Evolutionary conservation across 2,797 vertebrate species (phyloP).

Genomic region (Melanogrammus aeglefinus): DNA sequence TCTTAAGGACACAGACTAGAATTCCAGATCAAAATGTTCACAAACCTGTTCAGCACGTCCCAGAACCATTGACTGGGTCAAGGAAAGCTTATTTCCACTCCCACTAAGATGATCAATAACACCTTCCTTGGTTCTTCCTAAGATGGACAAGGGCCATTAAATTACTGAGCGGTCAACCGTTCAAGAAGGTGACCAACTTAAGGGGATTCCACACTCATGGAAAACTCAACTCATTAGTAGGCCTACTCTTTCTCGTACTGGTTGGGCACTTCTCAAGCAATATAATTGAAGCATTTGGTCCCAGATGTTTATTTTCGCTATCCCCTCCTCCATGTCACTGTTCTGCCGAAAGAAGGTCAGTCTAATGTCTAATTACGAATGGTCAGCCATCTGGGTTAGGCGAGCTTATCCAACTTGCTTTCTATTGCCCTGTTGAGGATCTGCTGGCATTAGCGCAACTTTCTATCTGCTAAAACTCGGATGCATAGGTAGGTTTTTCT

Average conservation of each 20-base stretch:
- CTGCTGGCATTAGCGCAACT: background rate
- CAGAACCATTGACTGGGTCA: conserved; percentile 1
- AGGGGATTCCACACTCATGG: background rate
- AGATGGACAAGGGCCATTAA: background rate
- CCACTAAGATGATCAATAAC: background rate
- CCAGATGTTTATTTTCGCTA: background rate
- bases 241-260: background rate
- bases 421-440: background rate
- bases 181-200: background rate
- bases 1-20: background rate
- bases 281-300: background rate
- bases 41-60: background rate
- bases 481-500: background rate
- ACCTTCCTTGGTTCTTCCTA: background rate
- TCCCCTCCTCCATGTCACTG: background rate
- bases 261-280: background rate
- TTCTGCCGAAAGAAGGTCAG: background rate
- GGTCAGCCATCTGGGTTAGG: background rate
- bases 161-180: background rate
- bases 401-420: background rate
- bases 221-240: background rate
- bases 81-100: background rate
- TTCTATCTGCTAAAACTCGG: background rate
- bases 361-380: background rate
- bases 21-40: background rate